phyloP scores from a whole-genome alignment of 2,888 invertebrate genomes.

The Stenolophus ochropezus region DNA sequence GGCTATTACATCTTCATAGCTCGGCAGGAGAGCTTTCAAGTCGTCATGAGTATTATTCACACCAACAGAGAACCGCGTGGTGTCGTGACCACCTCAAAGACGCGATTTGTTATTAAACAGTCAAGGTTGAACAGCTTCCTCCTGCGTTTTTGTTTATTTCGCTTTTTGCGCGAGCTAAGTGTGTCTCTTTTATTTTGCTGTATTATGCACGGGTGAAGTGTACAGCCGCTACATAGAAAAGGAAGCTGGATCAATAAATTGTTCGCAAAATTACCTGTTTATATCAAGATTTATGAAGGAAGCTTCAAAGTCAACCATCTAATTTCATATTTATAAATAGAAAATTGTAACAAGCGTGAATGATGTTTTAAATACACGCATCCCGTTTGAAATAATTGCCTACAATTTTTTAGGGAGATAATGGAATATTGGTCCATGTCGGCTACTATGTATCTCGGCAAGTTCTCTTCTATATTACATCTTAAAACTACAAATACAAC shows the following conservation, averaged over 20 bases:
- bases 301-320: constrained; percentile 4
- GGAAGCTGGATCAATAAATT: constrained; percentile 7
- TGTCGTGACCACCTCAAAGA: not conserved
- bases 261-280: constrained; percentile 14
- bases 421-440: no score
- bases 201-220: not conserved
- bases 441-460: no score
- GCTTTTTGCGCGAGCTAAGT: not conserved
- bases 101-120: not conserved
- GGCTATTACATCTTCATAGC: constrained; percentile 7
- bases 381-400: not conserved
- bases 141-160: not conserved
- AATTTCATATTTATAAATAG: not conserved
- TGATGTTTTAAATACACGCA: not conserved
- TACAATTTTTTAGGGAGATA: constrained; percentile 4
- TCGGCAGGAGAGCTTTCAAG: not conserved
- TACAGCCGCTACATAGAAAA: not conserved
- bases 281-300: constrained; percentile 35
- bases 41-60: not conserved
- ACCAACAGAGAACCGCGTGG: no score
- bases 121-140: constrained; percentile 14
- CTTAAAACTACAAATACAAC: not conserved
- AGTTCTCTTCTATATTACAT: not conserved
- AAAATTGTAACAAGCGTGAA: constrained; percentile 21
- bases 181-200: not conserved